A percentile compares a stretch with the other conserved stretches of the same genome.
These are phyloP conservation scores for Teleogryllus occipitalis DNA, from an alignment of 1,140 invertebrate genomes.

Conservation along the genomic window DNA sequence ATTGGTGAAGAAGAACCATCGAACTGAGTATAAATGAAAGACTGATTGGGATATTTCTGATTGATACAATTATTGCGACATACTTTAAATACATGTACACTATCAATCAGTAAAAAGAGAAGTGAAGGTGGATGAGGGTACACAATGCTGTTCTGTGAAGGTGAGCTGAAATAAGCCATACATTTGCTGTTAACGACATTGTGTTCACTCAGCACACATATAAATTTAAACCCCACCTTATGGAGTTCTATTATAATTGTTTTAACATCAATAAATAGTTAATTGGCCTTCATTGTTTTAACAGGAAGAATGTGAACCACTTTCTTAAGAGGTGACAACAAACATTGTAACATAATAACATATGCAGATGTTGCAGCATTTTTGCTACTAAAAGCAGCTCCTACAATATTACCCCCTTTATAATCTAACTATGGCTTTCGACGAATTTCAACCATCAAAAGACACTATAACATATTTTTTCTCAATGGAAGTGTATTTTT, in stretches of 20 bases:
- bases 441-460: slow-evolving; percentile 18
- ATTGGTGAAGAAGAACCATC: too few relatives aligned
- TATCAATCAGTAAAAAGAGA: slow-evolving; percentile 10
- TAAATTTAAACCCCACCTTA: slow-evolving; percentile 18
- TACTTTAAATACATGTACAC: slow-evolving; percentile 9
- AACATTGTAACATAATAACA: slow-evolving; percentile 14
- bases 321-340: slow-evolving; percentile 18
- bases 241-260: slow-evolving; percentile 22
- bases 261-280: slow-evolving; percentile 17
- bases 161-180: slow-evolving; percentile 18
- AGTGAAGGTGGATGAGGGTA: slow-evolving; percentile 7
- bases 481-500: neutral
- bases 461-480: neutral
- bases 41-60: neutral
- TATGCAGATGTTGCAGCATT: slow-evolving; percentile 13
- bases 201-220: slow-evolving; percentile 23
- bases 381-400: slow-evolving; percentile 8
- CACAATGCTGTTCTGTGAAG: slow-evolving; percentile 8
- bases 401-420: slow-evolving; percentile 15
- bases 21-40: too few relatives aligned
- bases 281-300: slow-evolving; percentile 19
- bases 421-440: slow-evolving; percentile 14
- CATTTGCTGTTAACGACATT: slow-evolving; percentile 26
- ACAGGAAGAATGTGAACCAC: slow-evolving; percentile 25
- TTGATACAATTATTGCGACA: too few relatives aligned